Evolutionary conservation across 2,797 vertebrate genomes (phyloP).

Genomic region (Micrastur ruficollis): DNA sequence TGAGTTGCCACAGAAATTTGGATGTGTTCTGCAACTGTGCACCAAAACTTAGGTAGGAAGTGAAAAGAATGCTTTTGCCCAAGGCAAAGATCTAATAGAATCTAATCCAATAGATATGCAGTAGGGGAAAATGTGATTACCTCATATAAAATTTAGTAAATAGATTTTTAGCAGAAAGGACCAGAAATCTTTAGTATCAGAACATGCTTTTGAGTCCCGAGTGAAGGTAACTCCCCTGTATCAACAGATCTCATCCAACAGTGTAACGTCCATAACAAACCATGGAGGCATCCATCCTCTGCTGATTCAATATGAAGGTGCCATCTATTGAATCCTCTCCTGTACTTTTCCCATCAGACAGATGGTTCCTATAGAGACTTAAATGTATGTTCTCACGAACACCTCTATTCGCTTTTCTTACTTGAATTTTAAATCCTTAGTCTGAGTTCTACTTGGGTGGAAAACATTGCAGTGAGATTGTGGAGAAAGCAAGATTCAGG

Average conservation of each 20-base stretch:
- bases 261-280: fast-evolving
- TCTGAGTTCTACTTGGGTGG: neutral
- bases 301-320: neutral
- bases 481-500: neutral
- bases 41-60: neutral
- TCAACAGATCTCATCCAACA: neutral
- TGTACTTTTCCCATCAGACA: neutral
- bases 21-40: neutral
- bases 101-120: neutral
- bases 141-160: neutral
- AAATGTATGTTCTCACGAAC: neutral
- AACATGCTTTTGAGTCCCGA: neutral
- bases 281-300: neutral
- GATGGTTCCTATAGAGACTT: neutral
- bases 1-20: neutral
- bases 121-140: neutral
- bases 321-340: neutral
- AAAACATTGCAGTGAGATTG: neutral
- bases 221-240: neutral
- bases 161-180: neutral
- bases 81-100: neutral
- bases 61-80: neutral
- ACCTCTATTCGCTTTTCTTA: neutral
- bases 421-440: neutral
- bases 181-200: neutral